Conservation (phyloP, 2,113 vertebrate genomes). For the Eleginops maclovinus region DNA sequence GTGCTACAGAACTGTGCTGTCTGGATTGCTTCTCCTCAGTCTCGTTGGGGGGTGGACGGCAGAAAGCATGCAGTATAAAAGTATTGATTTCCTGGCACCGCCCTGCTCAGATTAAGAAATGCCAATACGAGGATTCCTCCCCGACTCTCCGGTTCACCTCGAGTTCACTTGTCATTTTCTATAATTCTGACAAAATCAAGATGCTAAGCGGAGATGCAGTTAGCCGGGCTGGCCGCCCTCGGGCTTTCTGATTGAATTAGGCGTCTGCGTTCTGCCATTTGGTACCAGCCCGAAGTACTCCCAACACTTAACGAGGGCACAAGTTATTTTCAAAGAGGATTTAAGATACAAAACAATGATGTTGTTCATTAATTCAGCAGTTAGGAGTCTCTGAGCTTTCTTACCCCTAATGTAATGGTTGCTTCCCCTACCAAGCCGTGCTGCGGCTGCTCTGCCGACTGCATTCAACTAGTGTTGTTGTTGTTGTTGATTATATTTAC, state of each 20-base stretch:
- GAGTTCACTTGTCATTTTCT: slow-evolving; percentile 99
- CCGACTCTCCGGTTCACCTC: slow-evolving; percentile 92
- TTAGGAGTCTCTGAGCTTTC: slow-evolving; percentile 30
- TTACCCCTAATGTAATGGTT: slow-evolving; percentile 26
- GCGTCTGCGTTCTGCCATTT: slow-evolving; percentile 75
- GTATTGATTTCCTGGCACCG: slow-evolving; percentile 96
- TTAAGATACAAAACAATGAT: slow-evolving; percentile 31
- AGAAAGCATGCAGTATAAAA: slow-evolving; percentile 86
- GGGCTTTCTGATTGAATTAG: slow-evolving; percentile 82
- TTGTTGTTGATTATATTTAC: background rate
- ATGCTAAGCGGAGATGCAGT: slow-evolving; percentile 91
- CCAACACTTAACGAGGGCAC: slow-evolving; percentile 65
- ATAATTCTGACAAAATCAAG: slow-evolving; percentile 94
- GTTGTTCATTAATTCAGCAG: slow-evolving; percentile 45
- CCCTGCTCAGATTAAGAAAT: slow-evolving; percentile 96
- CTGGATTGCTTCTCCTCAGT: slow-evolving; percentile 54
- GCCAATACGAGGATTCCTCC: slow-evolving; percentile 96
- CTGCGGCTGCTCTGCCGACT: slow-evolving; percentile 19
- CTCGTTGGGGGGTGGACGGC: slow-evolving; percentile 86
- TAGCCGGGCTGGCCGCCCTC: slow-evolving; percentile 78
- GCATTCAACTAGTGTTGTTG: background rate
- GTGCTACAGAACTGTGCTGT: slow-evolving; percentile 21
- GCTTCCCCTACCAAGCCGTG: background rate
- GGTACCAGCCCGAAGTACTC: slow-evolving; percentile 73
- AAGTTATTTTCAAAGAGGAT: slow-evolving; percentile 63